Evolutionary conservation across 2,113 vertebrate species (phyloP).

Genomic region (Scatophagus argus): DNA sequence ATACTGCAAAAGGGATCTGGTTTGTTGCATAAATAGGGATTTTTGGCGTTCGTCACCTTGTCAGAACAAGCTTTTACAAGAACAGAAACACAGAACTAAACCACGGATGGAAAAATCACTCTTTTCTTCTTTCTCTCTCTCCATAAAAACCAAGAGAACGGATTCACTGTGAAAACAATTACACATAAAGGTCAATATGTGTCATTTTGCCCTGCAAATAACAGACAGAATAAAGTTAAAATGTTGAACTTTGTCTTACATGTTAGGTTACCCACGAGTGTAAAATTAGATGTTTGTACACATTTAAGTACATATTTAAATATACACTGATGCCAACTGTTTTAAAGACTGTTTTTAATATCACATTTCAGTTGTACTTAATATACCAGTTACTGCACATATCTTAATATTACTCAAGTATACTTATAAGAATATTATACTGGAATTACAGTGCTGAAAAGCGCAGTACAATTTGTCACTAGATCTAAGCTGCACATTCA

Average conservation of each 20-base stretch:
- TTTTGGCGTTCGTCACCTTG: background rate
- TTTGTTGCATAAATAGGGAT: conserved; percentile 25
- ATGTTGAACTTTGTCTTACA: background rate
- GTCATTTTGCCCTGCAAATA: background rate
- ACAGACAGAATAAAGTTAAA: background rate
- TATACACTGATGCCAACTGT: background rate
- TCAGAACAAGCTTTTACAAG: conserved; percentile 17
- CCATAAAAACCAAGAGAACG: background rate
- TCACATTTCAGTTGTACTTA: background rate
- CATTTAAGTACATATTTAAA: background rate
- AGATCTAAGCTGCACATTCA: background rate
- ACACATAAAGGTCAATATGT: conserved; percentile 17
- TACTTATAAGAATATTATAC: background rate
- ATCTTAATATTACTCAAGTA: background rate
- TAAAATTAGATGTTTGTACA: background rate
- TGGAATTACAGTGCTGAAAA: background rate
- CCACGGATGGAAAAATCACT: background rate
- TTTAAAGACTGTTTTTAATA: background rate
- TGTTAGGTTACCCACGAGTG: background rate
- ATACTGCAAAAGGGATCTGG: background rate
- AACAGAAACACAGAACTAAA: background rate
- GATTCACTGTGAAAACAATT: background rate
- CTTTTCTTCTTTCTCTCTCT: background rate
- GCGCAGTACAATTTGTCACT: background rate
- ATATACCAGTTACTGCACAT: background rate